Conservation (phyloP, 1,140 invertebrate species). For the Berghia stephanieae region DNA sequence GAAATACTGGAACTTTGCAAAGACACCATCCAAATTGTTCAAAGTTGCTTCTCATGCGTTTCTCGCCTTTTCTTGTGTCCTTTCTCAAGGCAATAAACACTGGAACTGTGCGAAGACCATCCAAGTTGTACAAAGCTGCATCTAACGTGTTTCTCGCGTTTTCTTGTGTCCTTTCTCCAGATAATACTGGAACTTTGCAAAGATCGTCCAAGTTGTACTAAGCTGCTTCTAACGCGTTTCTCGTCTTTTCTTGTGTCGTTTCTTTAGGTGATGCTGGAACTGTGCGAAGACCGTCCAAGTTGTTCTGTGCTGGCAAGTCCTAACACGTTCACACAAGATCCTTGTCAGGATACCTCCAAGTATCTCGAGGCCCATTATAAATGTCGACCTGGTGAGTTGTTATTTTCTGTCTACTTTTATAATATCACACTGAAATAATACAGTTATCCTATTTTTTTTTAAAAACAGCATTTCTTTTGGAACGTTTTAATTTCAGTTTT, state of each 20-base stretch:
- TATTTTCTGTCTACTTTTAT: neutral
- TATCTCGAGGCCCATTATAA: slow-evolving; percentile 93
- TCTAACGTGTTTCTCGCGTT: neutral
- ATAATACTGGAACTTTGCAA: slow-evolving; percentile 75
- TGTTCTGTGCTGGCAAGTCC: slow-evolving; percentile 87
- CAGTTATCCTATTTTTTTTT: too few species aligned
- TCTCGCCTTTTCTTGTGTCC: too few species aligned
- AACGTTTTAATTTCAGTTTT: too few species aligned
- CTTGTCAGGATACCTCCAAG: slow-evolving; percentile 85
- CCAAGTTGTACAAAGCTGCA: slow-evolving; percentile 82
- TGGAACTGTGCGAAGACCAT: slow-evolving; percentile 91
- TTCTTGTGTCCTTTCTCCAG: neutral
- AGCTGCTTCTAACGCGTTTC: neutral
- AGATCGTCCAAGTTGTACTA: neutral
- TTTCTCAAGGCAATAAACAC: slow-evolving; percentile 84
- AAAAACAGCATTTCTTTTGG: too few species aligned
- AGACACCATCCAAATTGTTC: neutral
- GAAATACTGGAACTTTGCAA: too few species aligned
- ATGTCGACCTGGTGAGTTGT: slow-evolving; percentile 90
- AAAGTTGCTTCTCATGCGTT: neutral
- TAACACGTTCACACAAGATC: slow-evolving; percentile 81
- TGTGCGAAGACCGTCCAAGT: slow-evolving; percentile 87
- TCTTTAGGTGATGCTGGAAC: slow-evolving; percentile 88
- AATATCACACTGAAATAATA: too few species aligned
- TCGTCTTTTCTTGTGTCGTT: slow-evolving; percentile 67